phyloP scores from a whole-genome alignment of 1,140 invertebrate species.

The Melanaphis sacchari region DNA sequence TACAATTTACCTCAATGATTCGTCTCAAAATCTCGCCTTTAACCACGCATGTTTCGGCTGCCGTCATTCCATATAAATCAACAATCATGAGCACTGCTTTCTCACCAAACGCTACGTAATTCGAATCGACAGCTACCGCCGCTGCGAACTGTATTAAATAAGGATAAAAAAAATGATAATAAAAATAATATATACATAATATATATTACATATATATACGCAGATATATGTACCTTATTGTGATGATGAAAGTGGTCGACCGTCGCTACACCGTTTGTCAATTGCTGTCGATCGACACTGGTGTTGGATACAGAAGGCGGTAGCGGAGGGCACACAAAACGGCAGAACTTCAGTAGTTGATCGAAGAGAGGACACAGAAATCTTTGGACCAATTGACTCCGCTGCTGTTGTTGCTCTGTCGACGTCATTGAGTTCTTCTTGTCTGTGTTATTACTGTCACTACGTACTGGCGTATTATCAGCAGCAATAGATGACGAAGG shows the following conservation, averaged over 20 bases:
- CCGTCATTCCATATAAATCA: constrained; percentile 82
- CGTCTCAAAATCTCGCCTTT: constrained; percentile 78
- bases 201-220: background rate
- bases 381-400: constrained; percentile 62
- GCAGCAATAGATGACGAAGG: background rate
- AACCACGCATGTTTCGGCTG: constrained; percentile 76
- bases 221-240: constrained; percentile 5
- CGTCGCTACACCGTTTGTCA: background rate
- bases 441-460: background rate
- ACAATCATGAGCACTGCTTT: constrained; percentile 83
- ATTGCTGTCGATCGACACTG: background rate
- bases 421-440: background rate
- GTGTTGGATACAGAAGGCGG: background rate
- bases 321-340: constrained; percentile 16
- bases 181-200: background rate
- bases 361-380: constrained; percentile 83
- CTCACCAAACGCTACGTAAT: constrained; percentile 89
- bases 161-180: background rate
- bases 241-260: constrained; percentile 7
- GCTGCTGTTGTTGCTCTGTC: background rate
- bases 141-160: constrained; percentile 6
- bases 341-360: constrained; percentile 76
- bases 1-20: constrained; percentile 70
- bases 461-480: background rate
- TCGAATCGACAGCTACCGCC: constrained; percentile 62